Percentiles rank a stretch among this genome's conserved stretches.
phyloP scores from a whole-genome alignment of 2,888 invertebrate species.

The Elmis aenea region DNA sequence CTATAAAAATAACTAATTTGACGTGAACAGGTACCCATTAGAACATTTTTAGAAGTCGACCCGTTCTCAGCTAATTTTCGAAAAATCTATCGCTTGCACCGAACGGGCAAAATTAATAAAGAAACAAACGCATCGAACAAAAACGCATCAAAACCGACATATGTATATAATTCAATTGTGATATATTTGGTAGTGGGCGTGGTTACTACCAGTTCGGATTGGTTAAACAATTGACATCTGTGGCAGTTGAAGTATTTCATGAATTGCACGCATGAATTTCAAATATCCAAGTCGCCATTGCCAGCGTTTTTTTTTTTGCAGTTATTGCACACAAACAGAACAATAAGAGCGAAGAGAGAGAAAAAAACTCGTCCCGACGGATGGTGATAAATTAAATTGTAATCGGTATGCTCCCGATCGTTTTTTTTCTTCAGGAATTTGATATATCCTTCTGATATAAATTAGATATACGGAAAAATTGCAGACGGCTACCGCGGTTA shows the following conservation, averaged over 20 bases:
- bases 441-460: too few relatives aligned
- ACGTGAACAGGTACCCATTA: too few relatives aligned
- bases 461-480: too few relatives aligned
- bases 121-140: background rate
- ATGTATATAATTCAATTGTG: constrained; percentile 37
- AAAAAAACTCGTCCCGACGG: background rate
- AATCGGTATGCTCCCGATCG: too few relatives aligned
- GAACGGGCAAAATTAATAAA: background rate
- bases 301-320: too few relatives aligned
- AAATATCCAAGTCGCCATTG: constrained; percentile 34
- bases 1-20: too few relatives aligned
- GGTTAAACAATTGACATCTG: constrained; percentile 35
- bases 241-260: constrained; percentile 30
- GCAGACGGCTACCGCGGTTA: too few relatives aligned
- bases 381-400: too few relatives aligned
- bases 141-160: too few relatives aligned
- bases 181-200: constrained; percentile 36
- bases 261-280: constrained; percentile 35
- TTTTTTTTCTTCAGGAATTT: too few relatives aligned
- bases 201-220: constrained; percentile 29
- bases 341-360: background rate
- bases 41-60: too few relatives aligned
- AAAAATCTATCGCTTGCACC: background rate
- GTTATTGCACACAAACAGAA: constrained; percentile 7
- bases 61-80: background rate